phyloP scores from a whole-genome alignment of 1,140 invertebrate genomes.

The Drosophila trapezifrons region DNA sequence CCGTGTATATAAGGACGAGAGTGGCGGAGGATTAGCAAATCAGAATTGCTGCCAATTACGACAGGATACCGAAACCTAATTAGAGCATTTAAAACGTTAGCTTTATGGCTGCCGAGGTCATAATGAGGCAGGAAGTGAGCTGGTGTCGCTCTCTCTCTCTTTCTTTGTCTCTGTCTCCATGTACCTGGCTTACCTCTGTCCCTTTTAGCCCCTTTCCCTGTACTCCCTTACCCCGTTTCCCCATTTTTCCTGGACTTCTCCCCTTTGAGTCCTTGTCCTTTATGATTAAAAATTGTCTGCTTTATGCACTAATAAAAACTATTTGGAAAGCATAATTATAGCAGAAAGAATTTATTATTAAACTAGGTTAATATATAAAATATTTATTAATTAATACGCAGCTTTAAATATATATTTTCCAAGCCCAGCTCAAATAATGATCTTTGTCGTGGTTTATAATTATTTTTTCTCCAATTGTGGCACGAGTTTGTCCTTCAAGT shows the following conservation, averaged over 20 bases:
- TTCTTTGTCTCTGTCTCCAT: too few relatives aligned
- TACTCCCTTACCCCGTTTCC: neutral
- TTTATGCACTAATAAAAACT: constrained; percentile 1
- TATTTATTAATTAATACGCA: too few relatives aligned
- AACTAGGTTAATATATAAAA: too few relatives aligned
- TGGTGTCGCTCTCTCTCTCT: neutral
- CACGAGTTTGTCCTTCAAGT: too few relatives aligned
- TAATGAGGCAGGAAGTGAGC: constrained; percentile 27
- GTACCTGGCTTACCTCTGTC: too few relatives aligned
- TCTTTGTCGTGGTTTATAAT: too few relatives aligned
- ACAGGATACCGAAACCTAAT: constrained; percentile 46
- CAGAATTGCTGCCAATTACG: constrained; percentile 21
- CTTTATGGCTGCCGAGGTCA: constrained; percentile 40
- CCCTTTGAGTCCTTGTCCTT: constrained; percentile 1
- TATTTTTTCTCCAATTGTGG: too few relatives aligned
- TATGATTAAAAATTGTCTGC: constrained; percentile 29
- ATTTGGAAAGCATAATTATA: neutral
- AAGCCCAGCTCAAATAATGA: too few relatives aligned
- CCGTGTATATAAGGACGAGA: neutral
- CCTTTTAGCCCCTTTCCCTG: too few relatives aligned
- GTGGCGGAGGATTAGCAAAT: constrained; percentile 24
- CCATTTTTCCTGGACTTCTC: neutral
- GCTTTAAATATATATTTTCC: too few relatives aligned
- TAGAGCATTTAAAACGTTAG: constrained; percentile 68
- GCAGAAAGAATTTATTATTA: neutral